These are phyloP conservation scores for Eurystomus glaucurus DNA, from an alignment of 2,797 vertebrate species.

Conservation along the genomic window DNA sequence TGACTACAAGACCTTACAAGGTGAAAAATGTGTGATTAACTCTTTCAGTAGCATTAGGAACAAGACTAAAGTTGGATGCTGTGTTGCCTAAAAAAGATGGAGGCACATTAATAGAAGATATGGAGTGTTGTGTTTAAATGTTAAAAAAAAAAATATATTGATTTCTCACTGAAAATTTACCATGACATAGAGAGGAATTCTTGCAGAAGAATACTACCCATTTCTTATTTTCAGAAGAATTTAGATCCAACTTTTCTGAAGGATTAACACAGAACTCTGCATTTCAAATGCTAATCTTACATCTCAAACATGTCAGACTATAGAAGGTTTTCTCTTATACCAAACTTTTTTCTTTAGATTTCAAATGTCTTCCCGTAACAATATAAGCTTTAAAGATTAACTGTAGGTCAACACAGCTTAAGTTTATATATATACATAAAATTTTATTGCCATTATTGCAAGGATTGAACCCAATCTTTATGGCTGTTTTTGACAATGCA, in stretches of 20 bases:
- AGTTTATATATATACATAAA: neutral
- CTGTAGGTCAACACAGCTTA: neutral
- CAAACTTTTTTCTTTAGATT: neutral
- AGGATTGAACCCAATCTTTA: neutral
- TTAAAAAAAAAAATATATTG: neutral
- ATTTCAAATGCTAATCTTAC: neutral
- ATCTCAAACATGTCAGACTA: neutral
- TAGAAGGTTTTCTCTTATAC: neutral
- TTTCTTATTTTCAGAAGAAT: neutral
- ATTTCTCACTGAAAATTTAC: neutral
- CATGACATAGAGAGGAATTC: neutral
- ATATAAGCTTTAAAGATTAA: constrained; percentile 19
- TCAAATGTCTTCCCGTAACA: neutral
- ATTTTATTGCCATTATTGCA: neutral
- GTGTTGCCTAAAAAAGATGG: neutral
- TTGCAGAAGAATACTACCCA: neutral
- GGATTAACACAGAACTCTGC: neutral
- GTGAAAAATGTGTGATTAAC: neutral
- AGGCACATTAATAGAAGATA: neutral
- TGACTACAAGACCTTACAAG: neutral
- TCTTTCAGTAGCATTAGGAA: neutral
- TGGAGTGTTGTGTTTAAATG: neutral
- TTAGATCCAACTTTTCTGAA: neutral
- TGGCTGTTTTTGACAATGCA: constrained; percentile 24
- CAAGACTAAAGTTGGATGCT: neutral